Conservation (phyloP, 2,888 invertebrate species). For the Polyommatus icarus region DNA sequence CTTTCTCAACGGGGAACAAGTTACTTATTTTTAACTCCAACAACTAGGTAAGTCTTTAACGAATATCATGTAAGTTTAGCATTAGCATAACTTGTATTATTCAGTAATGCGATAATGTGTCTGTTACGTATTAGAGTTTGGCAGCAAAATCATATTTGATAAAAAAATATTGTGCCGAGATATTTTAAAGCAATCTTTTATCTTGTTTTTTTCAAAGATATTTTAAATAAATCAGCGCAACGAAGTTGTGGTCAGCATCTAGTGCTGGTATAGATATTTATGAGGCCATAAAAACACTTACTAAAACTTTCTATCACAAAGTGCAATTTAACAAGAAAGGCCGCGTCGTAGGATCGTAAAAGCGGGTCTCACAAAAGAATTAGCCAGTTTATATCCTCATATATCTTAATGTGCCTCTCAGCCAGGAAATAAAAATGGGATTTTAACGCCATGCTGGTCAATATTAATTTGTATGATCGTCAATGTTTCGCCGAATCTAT, state of each 20-base stretch:
- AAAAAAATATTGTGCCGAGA: too few species aligned
- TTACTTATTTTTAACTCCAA: background rate
- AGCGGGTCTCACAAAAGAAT: slow-evolving; percentile 10
- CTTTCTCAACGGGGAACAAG: background rate
- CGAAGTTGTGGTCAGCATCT: too few species aligned
- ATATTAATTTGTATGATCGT: background rate
- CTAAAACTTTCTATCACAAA: background rate
- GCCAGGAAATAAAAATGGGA: background rate
- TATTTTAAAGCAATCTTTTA: too few species aligned
- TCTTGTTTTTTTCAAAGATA: too few species aligned
- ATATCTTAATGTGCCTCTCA: slow-evolving; percentile 23
- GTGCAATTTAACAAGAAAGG: background rate
- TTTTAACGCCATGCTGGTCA: background rate
- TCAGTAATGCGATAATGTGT: too few species aligned
- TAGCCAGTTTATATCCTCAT: background rate
- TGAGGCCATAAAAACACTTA: background rate
- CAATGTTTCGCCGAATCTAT: background rate
- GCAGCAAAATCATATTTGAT: too few species aligned
- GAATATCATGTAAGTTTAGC: background rate
- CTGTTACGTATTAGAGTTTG: too few species aligned
- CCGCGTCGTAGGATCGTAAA: background rate
- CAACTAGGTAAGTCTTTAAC: background rate
- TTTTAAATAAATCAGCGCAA: too few species aligned
- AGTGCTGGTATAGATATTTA: background rate
- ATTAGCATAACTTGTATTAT: too few species aligned